Conservation (phyloP, 2,113 vertebrate genomes). For the Galbula dea region DNA sequence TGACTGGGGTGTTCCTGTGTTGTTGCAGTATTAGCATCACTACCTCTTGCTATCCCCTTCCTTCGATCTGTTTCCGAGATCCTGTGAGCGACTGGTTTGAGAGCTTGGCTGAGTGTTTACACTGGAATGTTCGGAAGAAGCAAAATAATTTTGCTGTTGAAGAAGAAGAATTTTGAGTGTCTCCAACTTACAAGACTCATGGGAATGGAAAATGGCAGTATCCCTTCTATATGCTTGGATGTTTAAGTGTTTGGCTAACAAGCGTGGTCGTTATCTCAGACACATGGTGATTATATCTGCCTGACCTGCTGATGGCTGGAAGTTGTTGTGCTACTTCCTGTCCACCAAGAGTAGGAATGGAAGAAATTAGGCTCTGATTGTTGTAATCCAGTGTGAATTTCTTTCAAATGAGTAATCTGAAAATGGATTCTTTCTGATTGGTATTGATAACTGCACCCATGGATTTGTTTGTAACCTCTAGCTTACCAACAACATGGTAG, state of each 20-base stretch:
- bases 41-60: constrained; percentile 85
- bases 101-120: constrained; percentile 82
- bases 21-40: constrained; percentile 82
- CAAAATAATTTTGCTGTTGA: constrained; percentile 76
- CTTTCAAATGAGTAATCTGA: not conserved
- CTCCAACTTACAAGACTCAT: not conserved
- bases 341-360: not conserved
- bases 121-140: constrained; percentile 85
- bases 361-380: not conserved
- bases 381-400: not conserved
- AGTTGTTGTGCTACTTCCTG: not conserved
- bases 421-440: not conserved
- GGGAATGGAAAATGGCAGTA: not conserved
- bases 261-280: not conserved
- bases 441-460: not conserved
- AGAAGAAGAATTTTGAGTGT: constrained; percentile 56
- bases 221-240: not conserved
- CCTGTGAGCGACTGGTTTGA: constrained; percentile 86
- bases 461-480: not conserved
- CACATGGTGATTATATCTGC: not conserved
- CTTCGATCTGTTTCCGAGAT: constrained; percentile 82
- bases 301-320: not conserved
- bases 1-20: not conserved
- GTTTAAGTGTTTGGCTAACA: not conserved
- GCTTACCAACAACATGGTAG: not conserved